Evolutionary conservation across 2,113 vertebrate genomes (phyloP).

Genomic region (Taurulus bubalis): DNA sequence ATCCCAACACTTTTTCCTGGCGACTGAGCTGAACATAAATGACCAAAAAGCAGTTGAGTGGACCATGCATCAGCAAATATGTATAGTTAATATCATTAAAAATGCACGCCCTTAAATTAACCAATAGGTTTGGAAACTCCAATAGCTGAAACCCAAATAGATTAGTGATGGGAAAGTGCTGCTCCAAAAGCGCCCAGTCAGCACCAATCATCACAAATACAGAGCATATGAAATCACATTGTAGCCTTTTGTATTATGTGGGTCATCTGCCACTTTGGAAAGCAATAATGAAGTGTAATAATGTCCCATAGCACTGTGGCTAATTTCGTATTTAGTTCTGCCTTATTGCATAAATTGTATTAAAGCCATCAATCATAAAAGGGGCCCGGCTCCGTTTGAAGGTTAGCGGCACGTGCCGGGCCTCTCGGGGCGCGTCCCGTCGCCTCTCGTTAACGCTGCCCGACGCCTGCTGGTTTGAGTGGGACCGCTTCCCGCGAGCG

Average conservation of each 20-base stretch:
- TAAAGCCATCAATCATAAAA: slow-evolving; percentile 79
- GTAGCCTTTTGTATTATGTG: slow-evolving; percentile 14
- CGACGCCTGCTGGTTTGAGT: neutral
- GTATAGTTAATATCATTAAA: no score
- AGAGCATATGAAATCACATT: neutral
- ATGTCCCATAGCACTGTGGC: slow-evolving; percentile 48
- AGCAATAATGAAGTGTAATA: slow-evolving; percentile 64
- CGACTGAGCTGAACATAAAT: no score
- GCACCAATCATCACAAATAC: neutral
- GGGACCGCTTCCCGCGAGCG: neutral
- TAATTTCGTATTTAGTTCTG: slow-evolving; percentile 80
- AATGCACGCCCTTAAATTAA: neutral
- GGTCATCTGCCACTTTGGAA: slow-evolving; percentile 43
- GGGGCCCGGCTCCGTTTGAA: slow-evolving; percentile 20
- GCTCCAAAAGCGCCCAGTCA: neutral
- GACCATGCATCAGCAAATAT: no score
- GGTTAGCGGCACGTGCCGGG: slow-evolving; percentile 34
- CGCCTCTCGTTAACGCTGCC: slow-evolving; percentile 31
- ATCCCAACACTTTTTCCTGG: no score
- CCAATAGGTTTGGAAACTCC: neutral
- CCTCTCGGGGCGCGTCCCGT: slow-evolving; percentile 32
- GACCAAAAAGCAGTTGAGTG: no score
- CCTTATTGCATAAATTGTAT: slow-evolving; percentile 75
- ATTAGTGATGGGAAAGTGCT: neutral
- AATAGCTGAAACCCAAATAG: neutral